A percentile compares a stretch with the other conserved stretches of the same genome.
Conservation (phyloP, 2,113 vertebrate species). For the Lepisosteus osseus region DNA sequence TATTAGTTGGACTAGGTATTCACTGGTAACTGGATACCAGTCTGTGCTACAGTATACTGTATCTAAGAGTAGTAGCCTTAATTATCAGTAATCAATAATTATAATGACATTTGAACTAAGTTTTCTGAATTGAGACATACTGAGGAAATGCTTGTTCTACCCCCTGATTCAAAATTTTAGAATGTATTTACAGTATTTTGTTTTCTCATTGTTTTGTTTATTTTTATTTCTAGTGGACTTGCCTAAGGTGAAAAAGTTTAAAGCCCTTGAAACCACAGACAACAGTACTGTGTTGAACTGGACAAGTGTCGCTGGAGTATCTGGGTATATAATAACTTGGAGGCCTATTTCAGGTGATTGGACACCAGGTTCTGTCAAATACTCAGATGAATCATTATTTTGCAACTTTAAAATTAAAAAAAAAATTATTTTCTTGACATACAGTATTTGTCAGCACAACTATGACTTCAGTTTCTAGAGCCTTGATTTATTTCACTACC, state of each 20-base stretch:
- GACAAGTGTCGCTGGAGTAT: slow-evolving; percentile 61
- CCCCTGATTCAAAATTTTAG: too few relatives aligned
- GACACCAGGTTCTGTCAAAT: background rate
- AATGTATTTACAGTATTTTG: too few relatives aligned
- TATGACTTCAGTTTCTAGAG: too few relatives aligned
- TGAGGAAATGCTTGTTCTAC: too few relatives aligned
- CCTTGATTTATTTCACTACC: too few relatives aligned
- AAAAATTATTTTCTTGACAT: too few relatives aligned
- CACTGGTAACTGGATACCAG: too few relatives aligned
- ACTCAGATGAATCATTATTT: background rate
- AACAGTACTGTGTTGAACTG: slow-evolving; percentile 70
- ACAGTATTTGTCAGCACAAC: too few relatives aligned
- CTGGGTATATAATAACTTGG: slow-evolving; percentile 71
- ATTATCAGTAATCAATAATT: background rate
- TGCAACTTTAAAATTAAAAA: too few relatives aligned
- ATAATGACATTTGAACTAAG: background rate
- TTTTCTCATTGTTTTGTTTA: background rate
- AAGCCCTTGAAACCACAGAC: slow-evolving; percentile 53
- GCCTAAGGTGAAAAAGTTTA: slow-evolving; percentile 68
- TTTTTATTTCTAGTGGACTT: slow-evolving; percentile 62
- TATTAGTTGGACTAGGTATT: too few relatives aligned
- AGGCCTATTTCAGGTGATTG: slow-evolving; percentile 74
- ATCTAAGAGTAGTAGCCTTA: too few relatives aligned
- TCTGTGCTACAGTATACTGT: too few relatives aligned
- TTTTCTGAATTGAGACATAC: background rate